Conservation (phyloP, 2,888 invertebrate genomes). For the Sussaba pulchella region DNA sequence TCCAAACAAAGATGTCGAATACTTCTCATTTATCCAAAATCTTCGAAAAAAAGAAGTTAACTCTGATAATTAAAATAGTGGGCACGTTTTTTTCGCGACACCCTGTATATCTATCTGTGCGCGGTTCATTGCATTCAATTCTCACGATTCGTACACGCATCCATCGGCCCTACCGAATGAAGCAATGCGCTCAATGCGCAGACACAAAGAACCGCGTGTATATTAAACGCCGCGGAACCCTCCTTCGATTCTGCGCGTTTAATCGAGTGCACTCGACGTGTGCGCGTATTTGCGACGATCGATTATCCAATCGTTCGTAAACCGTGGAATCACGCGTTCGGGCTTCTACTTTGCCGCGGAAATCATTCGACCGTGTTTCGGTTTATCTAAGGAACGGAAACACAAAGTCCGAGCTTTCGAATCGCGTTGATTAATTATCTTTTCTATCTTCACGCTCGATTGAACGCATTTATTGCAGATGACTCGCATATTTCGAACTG, state of each 20-base stretch:
- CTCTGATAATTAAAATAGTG: too few species aligned
- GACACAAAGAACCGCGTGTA: slow-evolving; percentile 8
- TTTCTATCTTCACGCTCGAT: slow-evolving; percentile 27
- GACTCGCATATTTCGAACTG: background rate
- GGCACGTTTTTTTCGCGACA: too few species aligned
- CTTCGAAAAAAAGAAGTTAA: too few species aligned
- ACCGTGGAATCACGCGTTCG: background rate
- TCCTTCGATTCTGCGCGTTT: background rate
- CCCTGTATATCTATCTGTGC: too few species aligned
- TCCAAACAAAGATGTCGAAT: too few species aligned
- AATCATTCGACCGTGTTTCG: slow-evolving; percentile 1
- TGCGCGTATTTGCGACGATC: slow-evolving; percentile 16
- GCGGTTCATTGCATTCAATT: slow-evolving; percentile 50
- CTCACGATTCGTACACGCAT: slow-evolving; percentile 52
- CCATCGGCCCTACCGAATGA: slow-evolving; percentile 49
- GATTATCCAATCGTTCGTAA: slow-evolving; percentile 9
- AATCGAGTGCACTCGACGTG: slow-evolving; percentile 41
- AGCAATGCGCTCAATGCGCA: slow-evolving; percentile 16
- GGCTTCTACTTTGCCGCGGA: background rate
- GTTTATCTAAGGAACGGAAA: background rate
- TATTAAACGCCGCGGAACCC: background rate
- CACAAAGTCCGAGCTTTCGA: slow-evolving; percentile 20
- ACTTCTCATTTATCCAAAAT: too few species aligned
- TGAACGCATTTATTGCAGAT: slow-evolving; percentile 28
- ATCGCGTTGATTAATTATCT: slow-evolving; percentile 46